Conservation (phyloP, 23 tunicate species). For the Corella eumyota region DNA sequence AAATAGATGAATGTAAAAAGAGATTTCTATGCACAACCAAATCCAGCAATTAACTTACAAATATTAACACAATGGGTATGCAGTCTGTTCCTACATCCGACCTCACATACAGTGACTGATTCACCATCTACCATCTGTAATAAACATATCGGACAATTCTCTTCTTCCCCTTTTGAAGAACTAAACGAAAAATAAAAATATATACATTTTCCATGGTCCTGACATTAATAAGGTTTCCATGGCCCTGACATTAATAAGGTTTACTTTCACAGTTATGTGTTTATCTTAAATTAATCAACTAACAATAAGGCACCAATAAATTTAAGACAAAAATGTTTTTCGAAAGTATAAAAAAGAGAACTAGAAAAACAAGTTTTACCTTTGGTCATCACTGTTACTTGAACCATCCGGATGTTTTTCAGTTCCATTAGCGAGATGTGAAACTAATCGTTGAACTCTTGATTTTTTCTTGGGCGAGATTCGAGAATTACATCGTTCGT, state of each 20-base stretch:
- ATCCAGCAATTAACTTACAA: too few relatives aligned
- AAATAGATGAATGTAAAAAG: too few relatives aligned
- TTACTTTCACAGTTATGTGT: too few relatives aligned
- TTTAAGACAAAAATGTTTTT: too few relatives aligned
- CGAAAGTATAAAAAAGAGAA: neutral
- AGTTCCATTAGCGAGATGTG: conserved; percentile 62
- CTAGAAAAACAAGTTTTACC: conserved; percentile 12
- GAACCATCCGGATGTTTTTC: conserved; percentile 70
- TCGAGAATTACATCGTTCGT: conserved; percentile 69
- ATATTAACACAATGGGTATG: conserved; percentile 93
- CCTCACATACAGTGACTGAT: conserved; percentile 87
- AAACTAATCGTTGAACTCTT: conserved; percentile 69
- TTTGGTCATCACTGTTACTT: conserved; percentile 86
- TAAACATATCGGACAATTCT: conserved; percentile 85
- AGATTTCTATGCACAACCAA: too few relatives aligned
- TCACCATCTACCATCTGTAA: conserved; percentile 92
- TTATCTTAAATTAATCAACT: too few relatives aligned
- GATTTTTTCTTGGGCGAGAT: conserved; percentile 86
- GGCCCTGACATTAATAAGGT: too few relatives aligned
- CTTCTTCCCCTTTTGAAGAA: conserved; percentile 88
- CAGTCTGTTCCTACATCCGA: conserved; percentile 83
- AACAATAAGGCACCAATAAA: too few relatives aligned
- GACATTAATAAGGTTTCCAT: too few relatives aligned
- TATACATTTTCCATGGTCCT: too few relatives aligned
- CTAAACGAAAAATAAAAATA: conserved; percentile 13